Base-by-base conservation (phyloP, 2,113 vertebrate species). In the Lamprologus tigripictilis region DNA sequence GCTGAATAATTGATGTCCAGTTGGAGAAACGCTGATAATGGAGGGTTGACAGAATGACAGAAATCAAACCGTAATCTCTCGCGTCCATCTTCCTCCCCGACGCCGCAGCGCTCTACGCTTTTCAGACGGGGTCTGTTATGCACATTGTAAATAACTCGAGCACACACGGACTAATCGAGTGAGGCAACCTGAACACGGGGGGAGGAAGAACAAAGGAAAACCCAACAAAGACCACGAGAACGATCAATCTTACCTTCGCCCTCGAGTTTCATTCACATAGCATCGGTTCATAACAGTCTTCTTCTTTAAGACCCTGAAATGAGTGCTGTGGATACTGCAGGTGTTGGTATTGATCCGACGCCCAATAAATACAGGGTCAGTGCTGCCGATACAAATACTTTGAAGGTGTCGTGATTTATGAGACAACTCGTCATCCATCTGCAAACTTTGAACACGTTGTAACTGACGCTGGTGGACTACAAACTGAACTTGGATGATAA, bases 1-100 rank as follows among this genome's bases (percentile, higher is more conserved):
- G 47, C 85, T 93, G 87, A 93, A 93, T 93, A 91, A 90, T 89
- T 84, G 58, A 93, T 88, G 84, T 89, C 90, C 84, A 83, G 51
- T 84, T 26, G 68, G 71, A 81, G 33, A 42, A 80, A 66, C 35
- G 37, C 14, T 82, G 76, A 45, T 54, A 63, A 80, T 88, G 84
- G 86, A 71, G 14, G 68, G 81, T 53, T 63, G 79, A 53, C 35
- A 83, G 45, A 9, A 66, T 4, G 42, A 33, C 31, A 80, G 40
- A 51, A 11, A 47, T n/a, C n/a, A n/a, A n/a, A n/a, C n/a, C n/a
- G n/a, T n/a, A n/a, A n/a, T 55, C 33, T 57, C 33, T 26, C 14
- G 7, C n/a, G 3, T 81, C 53, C 53, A 28, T 42, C 53, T 40
- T 21, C 53, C 4, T 7, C 17, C 12, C 4, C 8, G 4, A 2